Evolutionary conservation across 2,113 vertebrate species (phyloP).

Genomic region (Orycteropus afer): DNA sequence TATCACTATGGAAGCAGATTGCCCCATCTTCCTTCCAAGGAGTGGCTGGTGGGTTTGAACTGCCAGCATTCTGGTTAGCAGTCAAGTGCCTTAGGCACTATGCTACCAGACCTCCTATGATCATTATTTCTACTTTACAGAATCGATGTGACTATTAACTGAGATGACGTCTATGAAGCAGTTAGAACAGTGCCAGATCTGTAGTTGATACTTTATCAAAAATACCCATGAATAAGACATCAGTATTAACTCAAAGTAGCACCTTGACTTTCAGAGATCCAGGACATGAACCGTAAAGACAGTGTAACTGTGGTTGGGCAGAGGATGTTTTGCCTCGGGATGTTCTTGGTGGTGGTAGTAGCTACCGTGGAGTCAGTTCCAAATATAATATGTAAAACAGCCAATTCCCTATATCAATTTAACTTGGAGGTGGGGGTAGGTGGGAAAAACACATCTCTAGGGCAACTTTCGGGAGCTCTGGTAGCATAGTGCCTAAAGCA

Average conservation of each 20-base stretch:
- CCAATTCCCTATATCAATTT: not conserved
- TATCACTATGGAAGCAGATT: too few species aligned
- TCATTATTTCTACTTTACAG: not conserved
- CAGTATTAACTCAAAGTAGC: not conserved
- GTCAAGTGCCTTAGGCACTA: too few species aligned
- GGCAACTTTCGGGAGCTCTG: too few species aligned
- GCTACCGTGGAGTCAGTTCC: too few species aligned
- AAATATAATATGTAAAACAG: not conserved
- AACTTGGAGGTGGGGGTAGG: not conserved
- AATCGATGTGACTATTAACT: not conserved
- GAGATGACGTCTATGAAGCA: accelerated
- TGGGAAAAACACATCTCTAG: too few species aligned
- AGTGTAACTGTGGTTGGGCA: not conserved
- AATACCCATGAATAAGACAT: not conserved
- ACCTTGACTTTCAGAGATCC: not conserved
- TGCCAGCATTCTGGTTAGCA: too few species aligned
- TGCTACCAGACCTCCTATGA: too few species aligned
- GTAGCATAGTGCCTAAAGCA: too few species aligned
- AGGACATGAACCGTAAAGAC: not conserved
- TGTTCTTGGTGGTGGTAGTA: too few species aligned
- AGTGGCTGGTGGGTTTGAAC: too few species aligned
- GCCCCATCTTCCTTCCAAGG: too few species aligned
- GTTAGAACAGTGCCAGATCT: not conserved
- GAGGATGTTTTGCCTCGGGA: not conserved
- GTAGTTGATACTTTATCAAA: not conserved